Base-by-base conservation (phyloP, 2,113 vertebrate species). In the Lontra canadensis region DNA sequence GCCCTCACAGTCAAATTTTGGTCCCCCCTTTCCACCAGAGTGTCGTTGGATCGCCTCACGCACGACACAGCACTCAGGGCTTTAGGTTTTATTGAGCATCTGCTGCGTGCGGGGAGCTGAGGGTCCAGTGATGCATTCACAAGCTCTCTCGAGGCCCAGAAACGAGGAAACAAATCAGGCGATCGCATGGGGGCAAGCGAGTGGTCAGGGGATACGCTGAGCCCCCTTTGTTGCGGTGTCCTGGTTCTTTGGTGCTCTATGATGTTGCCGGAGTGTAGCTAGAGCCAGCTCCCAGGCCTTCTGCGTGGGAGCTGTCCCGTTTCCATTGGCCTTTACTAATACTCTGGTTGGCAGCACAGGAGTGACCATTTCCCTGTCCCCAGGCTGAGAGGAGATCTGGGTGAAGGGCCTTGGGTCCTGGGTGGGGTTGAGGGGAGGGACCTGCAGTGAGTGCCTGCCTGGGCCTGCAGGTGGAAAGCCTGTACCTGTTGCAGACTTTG, bases 391-490 rank as follows among this genome's bases (percentile, higher is more conserved):
- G 88, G 42, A 90, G 92, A 98, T 96, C 78, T 88, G 57, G 97
- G 93, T 83, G 84, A 98, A 98, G 98, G 92, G 95, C 89, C 63
- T 95, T 74, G 39, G 44, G 11, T 36, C 80, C 26, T 25, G 18
- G 65, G 52, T 57, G 0, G 23, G 13, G 63, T 76, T 67, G 39
- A 92, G 0, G 61, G 39, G 34, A 14, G 11, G 71, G 61, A 34
- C 52, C 20, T 12, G 9, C 21, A 34, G 13, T 49, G 82, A 73
- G 83, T 39, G 63, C 63, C 63, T 65, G 81, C 36, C 55, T 3
- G 20, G 82, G 65, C 63, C 39, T 14, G 4, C 31, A 29, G 42
- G 59, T 93, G 39, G 36, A 47, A 79, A 61, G 49, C 34, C 47
- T 29, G 18, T 4, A 59, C 21, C 21, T 7, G 1, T 21, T 17